Evolutionary conservation across 2,888 invertebrate genomes (phyloP).

Genomic region (Megastigmus dorsalis): DNA sequence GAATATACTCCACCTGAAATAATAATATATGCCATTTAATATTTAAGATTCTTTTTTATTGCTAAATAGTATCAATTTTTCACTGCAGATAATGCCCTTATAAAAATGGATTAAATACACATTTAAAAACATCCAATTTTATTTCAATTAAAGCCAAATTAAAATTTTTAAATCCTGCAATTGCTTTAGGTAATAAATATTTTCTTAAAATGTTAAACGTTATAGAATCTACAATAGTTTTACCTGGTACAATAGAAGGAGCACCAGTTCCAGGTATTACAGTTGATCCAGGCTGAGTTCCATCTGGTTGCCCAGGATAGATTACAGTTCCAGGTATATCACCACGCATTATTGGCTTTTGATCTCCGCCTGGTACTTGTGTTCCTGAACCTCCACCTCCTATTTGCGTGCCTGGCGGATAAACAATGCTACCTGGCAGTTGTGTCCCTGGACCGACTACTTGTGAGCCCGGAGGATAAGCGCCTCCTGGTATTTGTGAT

Average conservation of each 20-base stretch:
- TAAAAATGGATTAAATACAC: background rate
- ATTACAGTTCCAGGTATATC: conserved; percentile 47
- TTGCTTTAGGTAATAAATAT: too few species aligned
- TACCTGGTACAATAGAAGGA: conserved; percentile 26
- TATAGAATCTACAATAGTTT: background rate
- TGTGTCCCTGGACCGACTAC: conserved; percentile 29
- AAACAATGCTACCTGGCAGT: background rate
- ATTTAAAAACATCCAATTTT: too few species aligned
- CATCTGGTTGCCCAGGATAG: conserved; percentile 48
- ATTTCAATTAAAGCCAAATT: too few species aligned
- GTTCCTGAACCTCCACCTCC: background rate
- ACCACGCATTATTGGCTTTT: conserved; percentile 46
- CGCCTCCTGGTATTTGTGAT: conserved; percentile 42
- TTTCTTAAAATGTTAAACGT: too few species aligned
- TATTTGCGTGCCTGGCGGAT: background rate
- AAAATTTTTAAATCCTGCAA: background rate
- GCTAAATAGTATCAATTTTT: background rate
- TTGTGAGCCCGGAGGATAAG: conserved; percentile 24
- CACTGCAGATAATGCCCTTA: background rate
- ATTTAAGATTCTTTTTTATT: too few species aligned
- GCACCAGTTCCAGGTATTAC: conserved; percentile 38
- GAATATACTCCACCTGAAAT: conserved; percentile 2
- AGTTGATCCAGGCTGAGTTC: conserved; percentile 38
- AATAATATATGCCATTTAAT: too few species aligned
- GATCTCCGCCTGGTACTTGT: background rate